Base-by-base conservation (phyloP, 1,140 invertebrate species). In the Tetraneura akinire region DNA sequence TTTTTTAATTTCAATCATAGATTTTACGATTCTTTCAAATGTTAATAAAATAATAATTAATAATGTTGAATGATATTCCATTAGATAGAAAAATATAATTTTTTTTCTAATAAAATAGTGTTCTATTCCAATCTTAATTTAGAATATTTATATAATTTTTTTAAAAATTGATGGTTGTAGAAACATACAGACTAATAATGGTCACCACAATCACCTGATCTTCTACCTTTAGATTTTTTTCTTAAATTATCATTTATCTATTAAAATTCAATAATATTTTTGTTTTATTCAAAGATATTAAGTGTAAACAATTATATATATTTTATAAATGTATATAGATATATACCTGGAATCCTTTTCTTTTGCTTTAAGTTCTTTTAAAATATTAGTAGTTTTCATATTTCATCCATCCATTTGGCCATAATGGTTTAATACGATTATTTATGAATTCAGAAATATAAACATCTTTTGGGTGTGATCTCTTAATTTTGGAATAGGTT, bases 401-500 rank as follows among this genome's bases (percentile, higher is more conserved):
- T 29, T 82, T 86, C 86, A 89, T 89, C 88, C 88, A 89, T 0
- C 88, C 88, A 80, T 85, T 84, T 18, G 88, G 88, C 88, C 88
- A 89, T 11, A 89, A 80, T 60, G 84, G 82, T 80, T 85, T 85
- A 1, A 89, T 85, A 83, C 86, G 86, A 49, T 83, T 82, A n/a
- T 88, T 86, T 9, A 89, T 83, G 81, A 88, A 89, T 9, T 83
- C 81, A 47, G 83, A 85, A n/a, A 89, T 82, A 82, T 86, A 88
- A 23, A 87, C 86, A 80, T 88, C 88, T 18, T 85, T 83, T 13
- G 87, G 84, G 81, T 87, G 86, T 62, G 85, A 86, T 32, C 87
- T 83, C 81, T 86, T 87, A 11, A 84, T 76, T 57, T 82, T 81
- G 3, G 71, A 57, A 66, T 74, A 83, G 29, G 81, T 82, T 18